These are phyloP conservation scores for Onthophagus sagittarius DNA, from an alignment of 2,888 invertebrate genomes.

Conservation along the genomic window DNA sequence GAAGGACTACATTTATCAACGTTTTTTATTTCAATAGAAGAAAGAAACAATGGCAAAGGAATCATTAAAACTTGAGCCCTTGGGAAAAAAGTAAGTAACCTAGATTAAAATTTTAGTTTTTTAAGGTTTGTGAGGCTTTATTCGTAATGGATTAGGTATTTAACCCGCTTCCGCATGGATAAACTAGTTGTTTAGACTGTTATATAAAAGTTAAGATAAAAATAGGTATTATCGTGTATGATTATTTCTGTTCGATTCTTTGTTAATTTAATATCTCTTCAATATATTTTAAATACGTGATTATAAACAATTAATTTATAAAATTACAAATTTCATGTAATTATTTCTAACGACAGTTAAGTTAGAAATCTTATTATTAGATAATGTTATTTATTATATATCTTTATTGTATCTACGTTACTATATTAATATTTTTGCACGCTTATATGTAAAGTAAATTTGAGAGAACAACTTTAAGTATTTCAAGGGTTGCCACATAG, in stretches of 20 bases:
- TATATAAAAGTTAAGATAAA: background rate
- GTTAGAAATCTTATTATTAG: no score
- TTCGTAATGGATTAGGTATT: background rate
- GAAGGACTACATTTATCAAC: background rate
- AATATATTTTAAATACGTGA: no score
- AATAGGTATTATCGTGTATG: background rate
- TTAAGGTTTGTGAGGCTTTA: background rate
- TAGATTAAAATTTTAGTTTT: background rate
- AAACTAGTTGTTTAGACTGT: background rate
- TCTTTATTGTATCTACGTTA: no score
- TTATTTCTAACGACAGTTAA: no score
- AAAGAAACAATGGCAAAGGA: constrained; percentile 29
- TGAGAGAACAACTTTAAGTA: no score
- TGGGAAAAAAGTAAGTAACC: constrained; percentile 30
- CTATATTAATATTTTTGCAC: no score
- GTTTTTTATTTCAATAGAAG: background rate
- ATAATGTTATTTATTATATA: no score
- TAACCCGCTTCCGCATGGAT: background rate
- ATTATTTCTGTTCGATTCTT: background rate
- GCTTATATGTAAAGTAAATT: no score
- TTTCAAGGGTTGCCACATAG: no score
- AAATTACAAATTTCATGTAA: no score
- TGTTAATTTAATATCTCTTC: background rate
- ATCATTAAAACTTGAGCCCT: constrained; percentile 29
- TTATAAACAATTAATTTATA: no score